Conservation (phyloP, 2,888 invertebrate species). For the Habroteleia sp. region DNA sequence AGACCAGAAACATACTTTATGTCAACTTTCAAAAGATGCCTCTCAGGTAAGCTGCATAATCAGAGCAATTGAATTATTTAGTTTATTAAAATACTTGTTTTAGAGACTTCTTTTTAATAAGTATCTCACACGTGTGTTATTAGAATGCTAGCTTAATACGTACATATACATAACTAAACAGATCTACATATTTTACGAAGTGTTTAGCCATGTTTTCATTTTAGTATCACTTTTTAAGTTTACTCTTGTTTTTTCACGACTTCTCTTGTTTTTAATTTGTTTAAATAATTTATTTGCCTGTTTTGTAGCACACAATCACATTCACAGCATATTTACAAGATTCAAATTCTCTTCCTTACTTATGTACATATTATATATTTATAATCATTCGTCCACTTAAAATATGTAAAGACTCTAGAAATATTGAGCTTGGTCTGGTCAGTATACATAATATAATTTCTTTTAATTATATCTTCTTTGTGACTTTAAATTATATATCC, state of each 20-base stretch:
- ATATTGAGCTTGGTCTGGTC: slow-evolving; percentile 81
- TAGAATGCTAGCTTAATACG: slow-evolving; percentile 44
- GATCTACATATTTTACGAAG: slow-evolving; percentile 47
- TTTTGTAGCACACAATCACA: slow-evolving; percentile 30
- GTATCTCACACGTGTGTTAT: slow-evolving; percentile 33
- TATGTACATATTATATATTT: slow-evolving; percentile 61
- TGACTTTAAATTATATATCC: slow-evolving; percentile 52
- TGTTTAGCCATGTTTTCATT: slow-evolving; percentile 26
- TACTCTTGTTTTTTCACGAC: neutral
- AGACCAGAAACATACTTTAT: slow-evolving; percentile 46
- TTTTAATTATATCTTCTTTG: slow-evolving; percentile 60
- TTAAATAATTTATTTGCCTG: slow-evolving; percentile 17
- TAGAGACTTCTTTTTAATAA: slow-evolving; percentile 43
- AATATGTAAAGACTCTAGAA: slow-evolving; percentile 81
- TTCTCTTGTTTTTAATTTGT: neutral
- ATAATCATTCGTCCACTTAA: slow-evolving; percentile 75
- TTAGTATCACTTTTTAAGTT: slow-evolving; percentile 35
- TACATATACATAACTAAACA: slow-evolving; percentile 50
- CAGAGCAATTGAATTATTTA: slow-evolving; percentile 17
- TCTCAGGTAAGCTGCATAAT: slow-evolving; percentile 21
- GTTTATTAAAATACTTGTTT: slow-evolving; percentile 44
- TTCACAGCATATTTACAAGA: slow-evolving; percentile 57
- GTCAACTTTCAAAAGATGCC: slow-evolving; percentile 35
- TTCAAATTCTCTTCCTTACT: slow-evolving; percentile 21
- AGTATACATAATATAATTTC: slow-evolving; percentile 76